A percentile compares a stretch with the other conserved stretches of the same genome.
Conservation (phyloP, 2,797 vertebrate species). For the Acestrorhynchus altus region DNA sequence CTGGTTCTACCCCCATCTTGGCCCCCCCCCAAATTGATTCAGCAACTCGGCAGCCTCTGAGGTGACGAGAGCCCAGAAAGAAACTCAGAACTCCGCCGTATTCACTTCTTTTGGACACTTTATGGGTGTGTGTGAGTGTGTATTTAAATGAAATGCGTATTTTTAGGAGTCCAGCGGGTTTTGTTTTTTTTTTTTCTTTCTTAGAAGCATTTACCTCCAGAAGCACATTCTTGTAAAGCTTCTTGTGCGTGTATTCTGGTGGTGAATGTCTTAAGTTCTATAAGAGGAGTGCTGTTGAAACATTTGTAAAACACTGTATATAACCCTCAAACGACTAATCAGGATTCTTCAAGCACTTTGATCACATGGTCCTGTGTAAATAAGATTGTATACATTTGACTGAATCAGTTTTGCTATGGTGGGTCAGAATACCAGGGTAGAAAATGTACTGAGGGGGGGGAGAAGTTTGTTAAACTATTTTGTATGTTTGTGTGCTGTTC, state of each 20-base stretch:
- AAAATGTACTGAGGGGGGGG: conserved; percentile 79
- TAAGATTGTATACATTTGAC: conserved; percentile 87
- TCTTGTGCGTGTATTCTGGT: conserved; percentile 66
- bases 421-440: conserved; percentile 86
- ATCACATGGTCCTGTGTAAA: conserved; percentile 92
- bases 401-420: conserved; percentile 88
- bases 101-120: conserved; percentile 14
- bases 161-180: conserved; percentile 59
- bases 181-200: conserved; percentile 58
- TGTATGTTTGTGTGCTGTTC: conserved; percentile 93
- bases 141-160: conserved; percentile 64
- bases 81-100: conserved; percentile 11
- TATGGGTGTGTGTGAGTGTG: conserved; percentile 42
- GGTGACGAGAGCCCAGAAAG: conserved; percentile 1
- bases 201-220: conserved; percentile 72
- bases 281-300: conserved; percentile 79
- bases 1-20: background rate
- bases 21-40: conserved; percentile 8
- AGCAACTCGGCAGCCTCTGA: conserved; percentile 20
- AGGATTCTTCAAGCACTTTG: conserved; percentile 97
- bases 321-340: conserved; percentile 80
- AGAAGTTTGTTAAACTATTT: conserved; percentile 94
- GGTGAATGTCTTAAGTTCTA: conserved; percentile 68
- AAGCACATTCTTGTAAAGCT: conserved; percentile 79
- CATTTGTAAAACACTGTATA: conserved; percentile 91